These are phyloP conservation scores for Gallirallus australis DNA, from an alignment of 2,797 vertebrate genomes.

Conservation along the genomic window DNA sequence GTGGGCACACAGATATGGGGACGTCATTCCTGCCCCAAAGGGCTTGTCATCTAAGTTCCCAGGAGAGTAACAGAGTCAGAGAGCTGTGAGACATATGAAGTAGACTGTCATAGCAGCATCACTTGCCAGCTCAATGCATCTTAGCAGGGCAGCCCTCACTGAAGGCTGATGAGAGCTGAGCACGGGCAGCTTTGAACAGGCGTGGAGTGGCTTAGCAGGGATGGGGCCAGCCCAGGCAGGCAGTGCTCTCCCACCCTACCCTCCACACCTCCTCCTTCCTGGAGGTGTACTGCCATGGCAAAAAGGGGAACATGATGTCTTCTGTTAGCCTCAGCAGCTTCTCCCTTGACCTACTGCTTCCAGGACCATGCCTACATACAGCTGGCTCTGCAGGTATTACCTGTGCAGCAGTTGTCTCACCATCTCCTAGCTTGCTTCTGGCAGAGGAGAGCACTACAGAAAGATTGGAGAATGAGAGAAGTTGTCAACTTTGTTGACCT, in stretches of 20 bases:
- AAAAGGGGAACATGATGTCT: background rate
- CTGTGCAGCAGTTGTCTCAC: background rate
- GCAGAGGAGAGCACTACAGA: background rate
- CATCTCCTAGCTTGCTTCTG: background rate
- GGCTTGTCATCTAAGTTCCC: too few species aligned
- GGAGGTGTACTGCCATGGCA: background rate
- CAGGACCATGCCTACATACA: background rate
- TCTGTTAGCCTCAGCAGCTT: background rate
- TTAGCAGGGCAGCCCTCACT: background rate
- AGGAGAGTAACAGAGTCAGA: background rate
- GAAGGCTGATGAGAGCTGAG: background rate
- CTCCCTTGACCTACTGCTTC: background rate
- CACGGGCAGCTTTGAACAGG: background rate
- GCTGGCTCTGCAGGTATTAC: background rate
- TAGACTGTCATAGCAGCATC: background rate
- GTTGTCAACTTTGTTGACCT: background rate
- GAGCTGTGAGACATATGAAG: fast-evolving
- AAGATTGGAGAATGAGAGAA: background rate
- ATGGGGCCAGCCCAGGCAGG: background rate
- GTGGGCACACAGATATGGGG: fast-evolving
- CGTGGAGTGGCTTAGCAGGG: background rate
- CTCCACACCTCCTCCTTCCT: background rate
- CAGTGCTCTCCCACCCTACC: background rate
- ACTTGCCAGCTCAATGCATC: background rate
- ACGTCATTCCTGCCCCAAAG: background rate